These are phyloP conservation scores for Hoplostethus atlanticus DNA, from an alignment of 2,797 vertebrate species.

Conservation along the genomic window DNA sequence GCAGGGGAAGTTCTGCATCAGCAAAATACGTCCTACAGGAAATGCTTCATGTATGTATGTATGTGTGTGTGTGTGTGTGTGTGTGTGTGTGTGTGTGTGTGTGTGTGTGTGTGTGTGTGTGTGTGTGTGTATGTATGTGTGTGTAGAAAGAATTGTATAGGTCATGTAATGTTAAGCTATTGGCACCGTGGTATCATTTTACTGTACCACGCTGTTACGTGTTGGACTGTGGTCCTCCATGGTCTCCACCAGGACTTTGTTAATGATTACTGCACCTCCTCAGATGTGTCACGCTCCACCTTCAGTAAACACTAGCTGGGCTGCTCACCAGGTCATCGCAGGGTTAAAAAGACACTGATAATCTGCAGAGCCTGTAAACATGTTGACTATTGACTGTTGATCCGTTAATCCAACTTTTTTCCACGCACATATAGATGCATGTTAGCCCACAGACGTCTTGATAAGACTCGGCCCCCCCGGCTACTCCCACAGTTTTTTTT, in stretches of 20 bases:
- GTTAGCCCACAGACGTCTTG: neutral
- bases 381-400: neutral
- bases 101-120: too few relatives aligned
- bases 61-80: too few relatives aligned
- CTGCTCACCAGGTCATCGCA: conserved; percentile 6
- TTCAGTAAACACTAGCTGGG: conserved; percentile 19
- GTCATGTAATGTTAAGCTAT: too few relatives aligned
- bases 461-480: neutral
- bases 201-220: neutral
- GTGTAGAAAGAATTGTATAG: too few relatives aligned
- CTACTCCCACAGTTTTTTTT: too few relatives aligned
- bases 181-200: too few relatives aligned
- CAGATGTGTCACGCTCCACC: conserved; percentile 27
- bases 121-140: too few relatives aligned
- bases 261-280: conserved; percentile 22
- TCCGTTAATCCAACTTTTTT: neutral
- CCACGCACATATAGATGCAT: neutral
- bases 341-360: neutral
- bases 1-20: too few relatives aligned
- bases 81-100: too few relatives aligned
- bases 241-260: conserved; percentile 25
- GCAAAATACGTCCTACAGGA: too few relatives aligned
- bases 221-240: conserved; percentile 5
- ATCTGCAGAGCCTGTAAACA: neutral
- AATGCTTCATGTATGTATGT: too few relatives aligned